A percentile compares a stretch with the other conserved stretches of the same genome.
These are phyloP conservation scores for Hyposoter dolosus DNA, from an alignment of 2,888 invertebrate genomes.

Conservation along the genomic window DNA sequence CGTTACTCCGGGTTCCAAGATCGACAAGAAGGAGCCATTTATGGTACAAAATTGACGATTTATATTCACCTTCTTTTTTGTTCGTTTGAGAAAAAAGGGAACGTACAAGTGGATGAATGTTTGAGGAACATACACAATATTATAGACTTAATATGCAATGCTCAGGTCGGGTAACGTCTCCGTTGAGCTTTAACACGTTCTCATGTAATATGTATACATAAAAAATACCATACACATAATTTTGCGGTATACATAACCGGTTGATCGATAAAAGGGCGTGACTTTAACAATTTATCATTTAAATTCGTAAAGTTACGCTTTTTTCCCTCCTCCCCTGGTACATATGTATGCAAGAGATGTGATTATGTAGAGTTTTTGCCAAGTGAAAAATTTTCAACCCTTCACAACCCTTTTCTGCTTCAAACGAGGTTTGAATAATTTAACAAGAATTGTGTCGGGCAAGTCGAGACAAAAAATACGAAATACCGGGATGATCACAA, in stretches of 20 bases:
- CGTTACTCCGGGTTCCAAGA: not conserved
- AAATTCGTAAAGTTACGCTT: not conserved
- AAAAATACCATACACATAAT: slow-evolving; percentile 4
- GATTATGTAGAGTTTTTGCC: not conserved
- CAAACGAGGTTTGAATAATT: slow-evolving; percentile 17
- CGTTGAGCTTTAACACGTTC: not conserved
- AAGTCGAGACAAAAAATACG: not conserved
- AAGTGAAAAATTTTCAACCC: slow-evolving; percentile 1
- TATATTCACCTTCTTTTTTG: slow-evolving; percentile 21
- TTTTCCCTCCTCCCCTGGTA: not conserved
- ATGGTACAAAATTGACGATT: slow-evolving; percentile 17
- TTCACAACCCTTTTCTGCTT: not conserved
- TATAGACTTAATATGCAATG: slow-evolving; percentile 1
- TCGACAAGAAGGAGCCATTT: not conserved
- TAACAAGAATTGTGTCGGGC: not conserved
- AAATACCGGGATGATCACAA: not conserved
- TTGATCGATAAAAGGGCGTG: not conserved
- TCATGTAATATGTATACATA: slow-evolving; percentile 36
- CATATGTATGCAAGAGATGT: not conserved
- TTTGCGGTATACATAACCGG: slow-evolving; percentile 1
- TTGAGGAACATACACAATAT: slow-evolving; percentile 28
- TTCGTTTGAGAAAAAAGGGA: slow-evolving; percentile 3
- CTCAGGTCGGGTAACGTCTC: not conserved
- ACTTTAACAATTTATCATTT: not conserved
- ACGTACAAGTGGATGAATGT: slow-evolving; percentile 4